Evolutionary conservation across 2,888 invertebrate species (phyloP).

Genomic region (Dorcus hopei): DNA sequence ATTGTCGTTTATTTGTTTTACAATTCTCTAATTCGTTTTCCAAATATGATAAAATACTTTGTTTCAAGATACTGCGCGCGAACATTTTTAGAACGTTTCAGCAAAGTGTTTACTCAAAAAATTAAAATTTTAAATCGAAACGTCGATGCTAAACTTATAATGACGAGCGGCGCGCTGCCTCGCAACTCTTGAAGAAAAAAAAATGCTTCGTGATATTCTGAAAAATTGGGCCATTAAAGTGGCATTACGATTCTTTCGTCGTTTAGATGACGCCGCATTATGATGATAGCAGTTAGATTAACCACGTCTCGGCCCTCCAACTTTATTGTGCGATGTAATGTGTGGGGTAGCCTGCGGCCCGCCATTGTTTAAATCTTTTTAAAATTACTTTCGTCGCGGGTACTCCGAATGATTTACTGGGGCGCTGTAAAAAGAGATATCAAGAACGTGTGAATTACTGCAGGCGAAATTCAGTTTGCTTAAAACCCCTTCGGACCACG

Average conservation of each 20-base stretch:
- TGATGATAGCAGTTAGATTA: constrained; percentile 13
- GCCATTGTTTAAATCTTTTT: background rate
- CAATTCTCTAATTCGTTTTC: background rate
- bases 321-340: constrained; percentile 5
- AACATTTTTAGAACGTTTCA: no score
- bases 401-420: no score
- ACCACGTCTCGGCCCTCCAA: constrained; percentile 8
- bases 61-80: no score
- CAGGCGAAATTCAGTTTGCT: no score
- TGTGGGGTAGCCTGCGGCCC: background rate
- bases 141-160: background rate
- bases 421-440: no score
- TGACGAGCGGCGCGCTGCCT: background rate
- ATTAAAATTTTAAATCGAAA: background rate
- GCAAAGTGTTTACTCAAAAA: background rate
- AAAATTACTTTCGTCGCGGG: background rate
- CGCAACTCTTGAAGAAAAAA: background rate
- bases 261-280: constrained; percentile 19
- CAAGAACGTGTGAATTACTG: no score
- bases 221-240: constrained; percentile 16
- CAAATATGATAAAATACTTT: no score
- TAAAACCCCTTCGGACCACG: no score
- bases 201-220: constrained; percentile 8
- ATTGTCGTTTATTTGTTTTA: background rate
- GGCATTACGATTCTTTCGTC: constrained; percentile 23